phyloP scores from a whole-genome alignment of 2,888 invertebrate genomes.

The Laspeyria flexula region DNA sequence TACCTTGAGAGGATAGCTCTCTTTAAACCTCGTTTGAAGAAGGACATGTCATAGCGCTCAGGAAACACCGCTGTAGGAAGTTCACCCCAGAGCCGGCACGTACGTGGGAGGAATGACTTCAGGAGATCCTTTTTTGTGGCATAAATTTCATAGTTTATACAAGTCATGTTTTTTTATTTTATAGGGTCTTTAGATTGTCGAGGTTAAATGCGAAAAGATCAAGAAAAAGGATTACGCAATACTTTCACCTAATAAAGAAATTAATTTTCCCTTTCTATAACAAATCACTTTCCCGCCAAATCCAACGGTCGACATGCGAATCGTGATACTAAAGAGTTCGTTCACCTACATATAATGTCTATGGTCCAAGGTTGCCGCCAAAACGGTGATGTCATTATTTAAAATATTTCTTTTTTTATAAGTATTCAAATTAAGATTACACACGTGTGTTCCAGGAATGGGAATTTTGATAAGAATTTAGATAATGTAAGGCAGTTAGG shows the following conservation, averaged over 20 bases:
- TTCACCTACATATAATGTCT: slow-evolving; percentile 46
- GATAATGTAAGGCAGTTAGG: too few relatives aligned
- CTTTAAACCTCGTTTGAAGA: too few relatives aligned
- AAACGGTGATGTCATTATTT: slow-evolving; percentile 38
- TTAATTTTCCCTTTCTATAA: slow-evolving; percentile 34
- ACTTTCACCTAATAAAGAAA: slow-evolving; percentile 20
- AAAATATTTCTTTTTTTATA: slow-evolving; percentile 2
- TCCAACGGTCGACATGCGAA: slow-evolving; percentile 18
- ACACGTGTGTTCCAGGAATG: not conserved
- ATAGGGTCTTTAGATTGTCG: too few relatives aligned
- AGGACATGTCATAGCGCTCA: too few relatives aligned
- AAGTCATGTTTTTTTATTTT: too few relatives aligned
- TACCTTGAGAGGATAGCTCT: too few relatives aligned
- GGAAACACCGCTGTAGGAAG: too few relatives aligned
- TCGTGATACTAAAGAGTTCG: slow-evolving; percentile 37
- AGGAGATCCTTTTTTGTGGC: too few relatives aligned
- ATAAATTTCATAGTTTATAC: too few relatives aligned
- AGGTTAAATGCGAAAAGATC: not conserved
- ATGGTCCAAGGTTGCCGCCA: slow-evolving; percentile 40
- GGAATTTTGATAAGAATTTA: not conserved
- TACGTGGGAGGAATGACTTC: too few relatives aligned
- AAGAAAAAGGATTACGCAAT: not conserved
- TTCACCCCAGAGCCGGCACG: too few relatives aligned
- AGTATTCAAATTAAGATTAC: not conserved
- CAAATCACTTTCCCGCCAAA: slow-evolving; percentile 47